Base-by-base conservation (phyloP, 2,888 invertebrate genomes). In the Tipula helvola region DNA sequence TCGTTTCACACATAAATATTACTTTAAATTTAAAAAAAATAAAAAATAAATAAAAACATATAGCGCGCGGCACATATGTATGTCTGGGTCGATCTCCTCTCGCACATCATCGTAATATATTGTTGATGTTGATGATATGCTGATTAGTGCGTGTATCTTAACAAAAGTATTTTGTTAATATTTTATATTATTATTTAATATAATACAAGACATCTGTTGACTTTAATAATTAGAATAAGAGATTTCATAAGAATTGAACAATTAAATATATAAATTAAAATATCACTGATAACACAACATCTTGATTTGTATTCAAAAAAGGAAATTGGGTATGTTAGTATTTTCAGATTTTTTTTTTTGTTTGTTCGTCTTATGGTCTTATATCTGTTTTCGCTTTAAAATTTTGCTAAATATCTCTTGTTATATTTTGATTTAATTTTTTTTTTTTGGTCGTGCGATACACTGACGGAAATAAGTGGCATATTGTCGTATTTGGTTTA, bases 1-100 rank as follows among this genome's bases (percentile, higher is more conserved):
- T 85, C 85, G 85, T 18, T 85, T 85, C 85, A 85, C 85, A 85
- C 85, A 85, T 85, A 84, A 16, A 39, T 84, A 16, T 84, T n/a
- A 28, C 39, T 84, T 84, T 13, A 36, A 39, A 39, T 84, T 84
- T 84, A 84, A 84, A 84, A 36, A 71, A 39, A 83, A n/a, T n/a
- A n/a, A n/a, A n/a, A n/a, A n/a, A n/a, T n/a, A n/a, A 7, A 39
- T 39, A 1, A 83, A 8, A 52, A 52, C 47, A 52, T 18, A 57
- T 57, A 57, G 16, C 71, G 71, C 16, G 84, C 84, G 39, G 36
- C 84, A 71, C 71, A 84, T 84, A 84, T 84, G 84, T 84, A 84
- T 84, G 84, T 84, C 84, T 84, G 84, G 84, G 84, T 84, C 84
- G 84, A 84, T 39, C 84, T 84, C 39, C 84, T 83, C 83, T 84